phyloP scores from a whole-genome alignment of 1,140 invertebrate genomes.

The Rhopalosiphum maidis region DNA sequence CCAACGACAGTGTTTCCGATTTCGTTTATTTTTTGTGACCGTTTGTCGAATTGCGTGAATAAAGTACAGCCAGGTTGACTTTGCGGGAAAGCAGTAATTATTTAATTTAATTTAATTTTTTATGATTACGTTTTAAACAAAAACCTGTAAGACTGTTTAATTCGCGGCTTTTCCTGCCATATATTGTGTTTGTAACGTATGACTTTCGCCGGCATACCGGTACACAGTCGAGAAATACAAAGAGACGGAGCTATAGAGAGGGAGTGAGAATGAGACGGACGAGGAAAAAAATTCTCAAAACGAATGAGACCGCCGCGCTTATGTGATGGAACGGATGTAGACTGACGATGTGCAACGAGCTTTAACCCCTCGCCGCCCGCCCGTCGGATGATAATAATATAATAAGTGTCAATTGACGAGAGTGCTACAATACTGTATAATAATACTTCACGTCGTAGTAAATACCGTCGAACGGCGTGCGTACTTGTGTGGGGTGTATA shows the following conservation, averaged over 20 bases:
- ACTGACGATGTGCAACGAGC: not conserved
- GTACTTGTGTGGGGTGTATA: not conserved
- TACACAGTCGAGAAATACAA: not conserved
- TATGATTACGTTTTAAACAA: not conserved
- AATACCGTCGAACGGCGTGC: not conserved
- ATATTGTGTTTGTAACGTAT: not conserved
- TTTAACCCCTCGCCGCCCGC: not conserved
- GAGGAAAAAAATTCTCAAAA: not conserved
- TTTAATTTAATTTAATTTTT: not conserved
- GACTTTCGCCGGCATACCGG: not conserved
- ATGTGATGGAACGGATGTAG: not conserved
- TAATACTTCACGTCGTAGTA: not conserved
- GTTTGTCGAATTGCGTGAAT: too few relatives aligned
- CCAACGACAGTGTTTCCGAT: too few relatives aligned
- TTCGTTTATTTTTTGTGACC: too few relatives aligned
- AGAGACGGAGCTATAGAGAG: not conserved
- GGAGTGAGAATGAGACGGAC: too few relatives aligned
- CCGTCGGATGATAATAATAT: not conserved
- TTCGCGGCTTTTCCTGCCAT: too few relatives aligned
- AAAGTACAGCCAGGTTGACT: too few relatives aligned
- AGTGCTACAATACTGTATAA: not conserved
- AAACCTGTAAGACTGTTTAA: not conserved
- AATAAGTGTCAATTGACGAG: constrained; percentile 15
- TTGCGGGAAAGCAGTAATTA: not conserved
- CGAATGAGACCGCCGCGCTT: not conserved